These are phyloP conservation scores for Trichopoda pennipes DNA, from an alignment of 2,888 invertebrate species.

Conservation along the genomic window DNA sequence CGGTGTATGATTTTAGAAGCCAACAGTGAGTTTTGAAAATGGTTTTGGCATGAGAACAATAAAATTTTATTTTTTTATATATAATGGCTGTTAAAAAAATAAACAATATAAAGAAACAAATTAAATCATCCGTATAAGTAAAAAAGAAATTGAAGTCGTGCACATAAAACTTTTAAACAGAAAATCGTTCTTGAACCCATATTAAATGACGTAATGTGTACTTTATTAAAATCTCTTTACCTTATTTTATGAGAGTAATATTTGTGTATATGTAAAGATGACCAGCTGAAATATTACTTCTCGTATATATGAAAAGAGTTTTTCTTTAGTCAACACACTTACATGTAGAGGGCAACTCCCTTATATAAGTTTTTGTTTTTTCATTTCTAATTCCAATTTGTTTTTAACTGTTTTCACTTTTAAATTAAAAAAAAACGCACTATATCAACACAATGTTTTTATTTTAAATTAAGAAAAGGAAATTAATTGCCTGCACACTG, in stretches of 20 bases:
- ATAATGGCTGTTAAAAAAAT: not conserved
- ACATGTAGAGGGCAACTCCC: not conserved
- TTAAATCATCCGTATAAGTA: not conserved
- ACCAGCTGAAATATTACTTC: too few relatives aligned
- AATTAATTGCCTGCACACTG: conserved; percentile 15
- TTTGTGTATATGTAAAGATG: too few relatives aligned
- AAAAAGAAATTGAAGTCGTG: conserved; percentile 2
- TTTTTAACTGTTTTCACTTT: conserved; percentile 25
- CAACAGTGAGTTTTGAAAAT: conserved; percentile 4
- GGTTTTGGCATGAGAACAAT: conserved; percentile 1
- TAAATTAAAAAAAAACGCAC: conserved; percentile 1
- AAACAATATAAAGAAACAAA: not conserved
- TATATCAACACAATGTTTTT: conserved; percentile 2
- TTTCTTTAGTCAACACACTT: too few relatives aligned
- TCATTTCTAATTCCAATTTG: conserved; percentile 9
- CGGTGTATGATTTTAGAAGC: not conserved
- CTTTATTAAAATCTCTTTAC: too few relatives aligned
- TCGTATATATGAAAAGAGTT: too few relatives aligned
- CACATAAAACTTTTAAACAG: not conserved
- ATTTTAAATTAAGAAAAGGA: not conserved
- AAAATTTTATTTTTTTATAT: not conserved
- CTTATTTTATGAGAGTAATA: too few relatives aligned
- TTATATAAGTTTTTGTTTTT: not conserved
- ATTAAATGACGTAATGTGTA: not conserved
- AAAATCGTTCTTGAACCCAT: not conserved